Evolutionary conservation across 2,888 invertebrate species (phyloP), one percentile per base, ranked within the genome.

Genomic region (Miltochrista miniata): DNA sequence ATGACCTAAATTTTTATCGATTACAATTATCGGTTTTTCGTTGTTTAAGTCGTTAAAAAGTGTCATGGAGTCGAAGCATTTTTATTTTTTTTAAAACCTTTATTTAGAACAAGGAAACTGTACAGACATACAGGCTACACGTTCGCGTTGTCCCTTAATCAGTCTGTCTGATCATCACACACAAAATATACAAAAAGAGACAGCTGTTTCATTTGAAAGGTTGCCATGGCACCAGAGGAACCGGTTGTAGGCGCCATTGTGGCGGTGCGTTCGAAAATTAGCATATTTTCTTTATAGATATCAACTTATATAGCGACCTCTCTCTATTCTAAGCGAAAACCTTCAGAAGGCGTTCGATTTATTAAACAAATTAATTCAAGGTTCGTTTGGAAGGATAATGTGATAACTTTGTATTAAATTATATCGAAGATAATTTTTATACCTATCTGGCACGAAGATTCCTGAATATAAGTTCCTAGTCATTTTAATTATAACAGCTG

Each of bases 131-230:
- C n/a, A n/a, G n/a, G n/a, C n/a, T n/a, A n/a, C n/a, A n/a, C n/a
- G n/a, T n/a, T n/a, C n/a, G n/a, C n/a, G n/a, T n/a, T n/a, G n/a
- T n/a, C n/a, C n/a, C n/a, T n/a, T n/a, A n/a, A n/a, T n/a, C n/a
- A 24, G 18, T 24, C 18, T 24, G 18, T 31, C 31, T 31, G 1
- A 38, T n/a, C 10, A 5, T 4, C 8, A 30, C 30, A 10, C 10
- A 2, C 13, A 44, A 29, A 13, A 33, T 31, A 15, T 18, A 38
- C 15, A 38, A 31, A 38, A 38, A 5, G 39, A 36, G 29, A 45
- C 49, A 31, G 45, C 51, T 51, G 41, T 37, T 45, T 14, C 11
- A 51, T 54, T 59, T 7, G 61, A 60, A 59, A 59, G 61, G 59
- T 46, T 7, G 40, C 10, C 7, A 15, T 37, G 33, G 39, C n/a